These are phyloP conservation scores for Cheilosia grossa DNA, from an alignment of 2,888 invertebrate genomes.

Conservation along the genomic window DNA sequence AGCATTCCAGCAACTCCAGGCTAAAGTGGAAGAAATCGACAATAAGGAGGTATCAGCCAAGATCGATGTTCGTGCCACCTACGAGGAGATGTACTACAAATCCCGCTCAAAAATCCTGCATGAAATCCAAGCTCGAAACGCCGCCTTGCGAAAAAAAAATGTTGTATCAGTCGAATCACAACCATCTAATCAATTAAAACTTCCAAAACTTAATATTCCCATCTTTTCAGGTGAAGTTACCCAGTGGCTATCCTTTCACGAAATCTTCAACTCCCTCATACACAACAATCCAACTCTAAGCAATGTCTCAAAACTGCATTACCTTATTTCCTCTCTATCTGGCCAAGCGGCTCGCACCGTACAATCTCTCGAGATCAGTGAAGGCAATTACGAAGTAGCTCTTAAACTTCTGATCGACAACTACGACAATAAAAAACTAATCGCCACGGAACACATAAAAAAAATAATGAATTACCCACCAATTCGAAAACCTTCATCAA, in stretches of 20 bases:
- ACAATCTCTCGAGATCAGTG: constrained; percentile 25
- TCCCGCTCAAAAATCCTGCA: constrained; percentile 5
- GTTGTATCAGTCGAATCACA: constrained; percentile 8
- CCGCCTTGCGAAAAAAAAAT: not conserved
- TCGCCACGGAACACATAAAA: constrained; percentile 9
- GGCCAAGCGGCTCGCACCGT: constrained; percentile 24
- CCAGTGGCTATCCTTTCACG: constrained; percentile 29
- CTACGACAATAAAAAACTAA: constrained; percentile 22
- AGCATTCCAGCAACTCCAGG: constrained; percentile 10
- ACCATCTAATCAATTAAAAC: constrained; percentile 19
- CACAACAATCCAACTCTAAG: constrained; percentile 9
- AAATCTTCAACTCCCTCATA: constrained; percentile 28
- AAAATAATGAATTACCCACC: constrained; percentile 22
- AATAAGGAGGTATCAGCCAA: not conserved
- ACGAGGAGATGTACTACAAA: constrained; percentile 38
- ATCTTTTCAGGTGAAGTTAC: constrained; percentile 34
- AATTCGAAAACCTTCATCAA: constrained; percentile 12
- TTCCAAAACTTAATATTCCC: constrained; percentile 22
- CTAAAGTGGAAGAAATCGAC: constrained; percentile 12
- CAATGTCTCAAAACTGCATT: constrained; percentile 9
- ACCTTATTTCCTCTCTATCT: constrained; percentile 12
- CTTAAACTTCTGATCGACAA: constrained; percentile 12
- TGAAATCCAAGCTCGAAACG: not conserved
- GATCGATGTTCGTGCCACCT: constrained; percentile 10
- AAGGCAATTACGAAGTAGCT: constrained; percentile 25